Conservation (phyloP, 2,797 vertebrate species). For the Denticeps clupeoides region DNA sequence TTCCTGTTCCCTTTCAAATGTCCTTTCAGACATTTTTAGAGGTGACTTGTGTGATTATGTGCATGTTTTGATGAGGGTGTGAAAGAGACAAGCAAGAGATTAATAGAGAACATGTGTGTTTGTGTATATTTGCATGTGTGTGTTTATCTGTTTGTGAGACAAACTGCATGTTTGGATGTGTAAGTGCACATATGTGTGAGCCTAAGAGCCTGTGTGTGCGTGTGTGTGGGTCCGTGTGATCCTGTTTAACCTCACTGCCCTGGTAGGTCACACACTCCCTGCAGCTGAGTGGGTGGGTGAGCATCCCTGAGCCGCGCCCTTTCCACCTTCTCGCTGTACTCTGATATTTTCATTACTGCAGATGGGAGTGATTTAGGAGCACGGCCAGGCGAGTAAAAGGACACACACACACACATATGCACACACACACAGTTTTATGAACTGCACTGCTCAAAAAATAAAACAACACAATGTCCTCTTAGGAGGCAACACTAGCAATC, state of each 20-base stretch:
- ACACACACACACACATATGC: constrained; percentile 9
- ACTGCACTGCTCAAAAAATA: not conserved
- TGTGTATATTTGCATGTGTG: not conserved
- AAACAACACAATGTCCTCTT: no score
- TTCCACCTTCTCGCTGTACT: constrained; percentile 7
- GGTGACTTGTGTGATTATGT: no score
- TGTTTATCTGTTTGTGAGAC: not conserved
- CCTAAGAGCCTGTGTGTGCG: not conserved
- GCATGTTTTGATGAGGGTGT: no score
- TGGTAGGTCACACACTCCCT: no score
- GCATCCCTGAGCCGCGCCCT: not conserved
- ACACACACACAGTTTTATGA: constrained; percentile 14
- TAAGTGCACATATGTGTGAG: not conserved
- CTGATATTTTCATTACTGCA: constrained; percentile 31
- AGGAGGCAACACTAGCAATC: no score
- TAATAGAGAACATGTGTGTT: no score
- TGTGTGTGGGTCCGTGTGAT: constrained; percentile 6
- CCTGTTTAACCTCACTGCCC: constrained; percentile 24
- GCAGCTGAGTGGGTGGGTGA: not conserved
- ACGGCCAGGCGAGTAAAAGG: constrained; percentile 11
- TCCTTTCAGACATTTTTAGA: no score
- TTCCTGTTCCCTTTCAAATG: no score
- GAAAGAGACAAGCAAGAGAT: no score
- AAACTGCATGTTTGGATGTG: no score
- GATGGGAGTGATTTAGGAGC: constrained; percentile 29